Evolutionary conservation across 1,140 invertebrate genomes (phyloP), one percentile per base, ranked within the genome.

Genomic region (Papilio xuthus): DNA sequence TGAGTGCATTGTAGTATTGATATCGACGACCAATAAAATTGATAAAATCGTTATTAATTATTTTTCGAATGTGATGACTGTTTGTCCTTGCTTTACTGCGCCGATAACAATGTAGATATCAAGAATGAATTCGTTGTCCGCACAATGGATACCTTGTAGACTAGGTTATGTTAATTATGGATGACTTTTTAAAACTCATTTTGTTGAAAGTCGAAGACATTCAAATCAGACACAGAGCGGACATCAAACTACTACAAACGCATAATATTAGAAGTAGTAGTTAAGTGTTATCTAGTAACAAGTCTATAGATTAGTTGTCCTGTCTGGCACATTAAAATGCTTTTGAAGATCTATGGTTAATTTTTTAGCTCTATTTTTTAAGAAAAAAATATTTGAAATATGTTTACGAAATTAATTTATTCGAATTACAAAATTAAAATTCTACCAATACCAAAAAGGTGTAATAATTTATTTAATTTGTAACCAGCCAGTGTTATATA

Each of bases 31-130:
- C 26, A 67, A 28, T 67, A 67, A 67, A 67, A 67, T 28, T 67
- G 60, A 67, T 67, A 67, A 67, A 67, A 67, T 28, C 28, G 60
- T 67, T 28, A 67, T 67, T 67, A 67, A 67, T 67, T 67, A 67
- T 28, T 67, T 67, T 67, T 67, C 60, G 60, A 15, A 67, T 67
- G 60, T 67, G 60, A 32, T 67, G 60, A 28, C 60, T 67, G 69
- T 71, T 42, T 41, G 32, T 72, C 41, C 42, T 72, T 72, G 70
- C 6, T 12, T 71, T 42, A 42, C 69, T 72, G n/a, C 42, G 20
- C 10, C n/a, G 70, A 42, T 47, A 72, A 72, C 41, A 72, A 72
- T 72, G 70, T 72, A 28, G 42, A 42, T 47, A 70, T 7, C n/a
- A 28, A 63, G 12, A 72, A 72, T 2, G 20, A 9, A 42, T 28